Percentiles rank a stretch among this genome's conserved stretches.
phyloP scores from a whole-genome alignment of 2,797 vertebrate species.

The Crypturellus tataupa region DNA sequence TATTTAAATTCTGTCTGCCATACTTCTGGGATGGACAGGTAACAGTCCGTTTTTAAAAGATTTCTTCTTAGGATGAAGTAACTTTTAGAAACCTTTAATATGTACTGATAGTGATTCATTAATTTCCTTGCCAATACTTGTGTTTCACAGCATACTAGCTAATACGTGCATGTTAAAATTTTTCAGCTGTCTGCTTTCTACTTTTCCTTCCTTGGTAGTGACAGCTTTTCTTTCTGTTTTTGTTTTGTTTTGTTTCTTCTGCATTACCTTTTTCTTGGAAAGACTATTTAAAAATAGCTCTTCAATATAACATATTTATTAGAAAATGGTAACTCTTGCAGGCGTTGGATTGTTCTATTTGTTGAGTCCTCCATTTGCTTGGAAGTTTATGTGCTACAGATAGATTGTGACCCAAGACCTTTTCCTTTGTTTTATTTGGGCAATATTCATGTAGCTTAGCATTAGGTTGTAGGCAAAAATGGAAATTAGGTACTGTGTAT shows the following conservation, averaged over 20 bases:
- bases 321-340: not conserved
- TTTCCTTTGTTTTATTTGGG: not conserved
- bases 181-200: not conserved
- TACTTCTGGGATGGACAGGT: not conserved
- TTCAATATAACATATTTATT: not conserved
- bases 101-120: not conserved
- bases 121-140: not conserved
- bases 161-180: not conserved
- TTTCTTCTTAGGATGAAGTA: not conserved
- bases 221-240: not conserved
- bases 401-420: not conserved
- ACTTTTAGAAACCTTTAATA: not conserved
- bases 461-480: not conserved
- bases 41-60: not conserved
- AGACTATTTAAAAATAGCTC: not conserved
- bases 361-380: not conserved
- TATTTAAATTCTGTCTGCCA: not conserved
- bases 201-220: not conserved
- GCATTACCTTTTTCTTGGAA: not conserved
- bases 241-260: not conserved
- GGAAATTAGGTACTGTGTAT: not conserved
- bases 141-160: not conserved
- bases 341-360: not conserved
- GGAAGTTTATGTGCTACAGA: not conserved
- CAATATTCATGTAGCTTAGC: not conserved